Percentiles rank a stretch among this genome's conserved stretches.
Conservation (phyloP, 2,113 vertebrate genomes). For the Macrotis lagotis region DNA sequence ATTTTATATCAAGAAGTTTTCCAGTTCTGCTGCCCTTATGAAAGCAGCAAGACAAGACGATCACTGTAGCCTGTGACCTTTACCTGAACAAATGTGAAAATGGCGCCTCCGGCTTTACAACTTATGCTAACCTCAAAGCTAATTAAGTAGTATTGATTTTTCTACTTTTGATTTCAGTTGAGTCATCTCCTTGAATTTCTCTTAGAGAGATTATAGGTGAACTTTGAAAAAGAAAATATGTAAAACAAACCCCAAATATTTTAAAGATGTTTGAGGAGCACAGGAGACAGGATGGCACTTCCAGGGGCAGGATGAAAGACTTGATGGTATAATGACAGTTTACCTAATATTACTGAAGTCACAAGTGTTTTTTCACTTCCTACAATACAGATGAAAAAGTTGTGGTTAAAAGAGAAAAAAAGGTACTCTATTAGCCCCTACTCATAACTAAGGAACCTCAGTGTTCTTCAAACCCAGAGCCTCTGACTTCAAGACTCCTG, state of each 20-base stretch:
- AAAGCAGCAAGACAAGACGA: slow-evolving; percentile 34
- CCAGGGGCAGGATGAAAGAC: neutral
- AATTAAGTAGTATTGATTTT: slow-evolving; percentile 35
- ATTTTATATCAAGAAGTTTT: neutral
- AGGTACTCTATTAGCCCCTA: too few relatives aligned
- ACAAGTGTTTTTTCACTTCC: too few relatives aligned
- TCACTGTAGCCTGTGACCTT: slow-evolving; percentile 9
- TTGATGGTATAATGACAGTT: neutral
- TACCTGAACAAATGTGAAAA: slow-evolving; percentile 44
- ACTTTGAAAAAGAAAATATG: neutral
- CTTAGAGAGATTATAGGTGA: neutral
- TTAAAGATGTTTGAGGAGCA: neutral
- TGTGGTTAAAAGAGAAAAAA: neutral
- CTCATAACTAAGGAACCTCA: neutral
- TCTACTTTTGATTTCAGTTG: neutral
- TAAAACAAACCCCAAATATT: neutral
- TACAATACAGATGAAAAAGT: neutral
- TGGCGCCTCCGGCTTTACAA: slow-evolving; percentile 15
- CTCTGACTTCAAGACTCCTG: neutral
- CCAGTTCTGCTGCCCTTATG: slow-evolving; percentile 17
- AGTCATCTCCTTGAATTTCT: slow-evolving; percentile 22
- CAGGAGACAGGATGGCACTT: neutral
- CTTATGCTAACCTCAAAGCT: slow-evolving; percentile 37
- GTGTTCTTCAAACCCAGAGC: too few relatives aligned
- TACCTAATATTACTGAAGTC: too few relatives aligned